phyloP scores from a whole-genome alignment of 1,140 invertebrate species.

The Mylabris phalerata region DNA sequence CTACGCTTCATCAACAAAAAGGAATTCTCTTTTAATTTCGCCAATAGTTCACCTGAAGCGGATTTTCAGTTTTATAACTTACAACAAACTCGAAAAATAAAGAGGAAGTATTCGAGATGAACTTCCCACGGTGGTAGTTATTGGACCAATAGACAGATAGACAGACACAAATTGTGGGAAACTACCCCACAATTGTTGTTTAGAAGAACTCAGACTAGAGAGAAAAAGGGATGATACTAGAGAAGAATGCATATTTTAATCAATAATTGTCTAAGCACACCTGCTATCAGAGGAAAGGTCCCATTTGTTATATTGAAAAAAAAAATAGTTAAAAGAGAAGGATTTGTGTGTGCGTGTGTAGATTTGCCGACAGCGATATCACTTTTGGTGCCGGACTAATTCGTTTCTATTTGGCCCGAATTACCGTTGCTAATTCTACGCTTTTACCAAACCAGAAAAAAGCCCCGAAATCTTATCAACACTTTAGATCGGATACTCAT shows the following conservation, averaged over 20 bases:
- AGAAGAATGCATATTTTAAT: no score
- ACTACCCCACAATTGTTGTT: no score
- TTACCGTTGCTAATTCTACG: slow-evolving; percentile 1
- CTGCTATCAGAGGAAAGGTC: no score
- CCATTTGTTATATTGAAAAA: neutral
- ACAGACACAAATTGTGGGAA: no score
- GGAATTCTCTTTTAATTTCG: neutral
- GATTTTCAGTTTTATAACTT: neutral
- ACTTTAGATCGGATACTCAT: neutral
- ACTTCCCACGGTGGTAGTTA: neutral
- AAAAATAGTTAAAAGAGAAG: neutral
- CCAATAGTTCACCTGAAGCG: slow-evolving; percentile 1
- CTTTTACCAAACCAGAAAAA: slow-evolving; percentile 3
- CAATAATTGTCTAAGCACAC: no score
- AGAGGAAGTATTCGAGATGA: neutral
- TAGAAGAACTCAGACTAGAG: no score
- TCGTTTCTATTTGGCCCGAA: neutral
- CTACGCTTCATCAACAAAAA: slow-evolving; percentile 27
- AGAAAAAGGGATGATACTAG: no score
- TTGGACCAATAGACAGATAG: no score
- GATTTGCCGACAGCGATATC: neutral
- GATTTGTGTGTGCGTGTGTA: neutral
- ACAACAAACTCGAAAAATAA: no score
- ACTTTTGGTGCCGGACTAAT: neutral
- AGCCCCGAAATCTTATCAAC: slow-evolving; percentile 3